These are phyloP conservation scores for Drosophila siamana DNA, from an alignment of 2,888 invertebrate species.

Conservation along the genomic window DNA sequence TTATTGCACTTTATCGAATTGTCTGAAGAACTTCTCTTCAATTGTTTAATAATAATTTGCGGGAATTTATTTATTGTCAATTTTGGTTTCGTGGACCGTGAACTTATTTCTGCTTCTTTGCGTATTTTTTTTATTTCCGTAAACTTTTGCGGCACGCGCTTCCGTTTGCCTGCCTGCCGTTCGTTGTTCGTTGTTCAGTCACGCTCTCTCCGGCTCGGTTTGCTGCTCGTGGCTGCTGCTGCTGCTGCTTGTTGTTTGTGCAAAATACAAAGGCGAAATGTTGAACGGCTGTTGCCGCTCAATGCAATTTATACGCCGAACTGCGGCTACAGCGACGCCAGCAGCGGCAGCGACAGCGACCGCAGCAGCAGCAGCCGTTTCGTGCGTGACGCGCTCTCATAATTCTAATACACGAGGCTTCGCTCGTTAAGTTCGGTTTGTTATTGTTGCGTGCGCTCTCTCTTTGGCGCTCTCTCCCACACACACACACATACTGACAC, in stretches of 20 bases:
- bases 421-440: constrained; percentile 68
- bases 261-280: constrained; percentile 66
- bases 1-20: constrained; percentile 36
- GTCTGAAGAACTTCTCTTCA: constrained; percentile 16
- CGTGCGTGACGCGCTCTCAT: constrained; percentile 64
- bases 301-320: constrained; percentile 70
- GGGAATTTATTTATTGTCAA: constrained; percentile 39
- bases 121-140: constrained; percentile 69
- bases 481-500: constrained; percentile 4
- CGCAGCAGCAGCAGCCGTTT: constrained; percentile 30
- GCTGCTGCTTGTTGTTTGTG: constrained; percentile 56
- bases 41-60: constrained; percentile 47
- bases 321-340: constrained; percentile 31
- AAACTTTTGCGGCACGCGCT: constrained; percentile 79
- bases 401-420: constrained; percentile 55
- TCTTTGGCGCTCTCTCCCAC: constrained; percentile 15
- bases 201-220: constrained; percentile 41
- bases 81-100: constrained; percentile 30
- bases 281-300: constrained; percentile 53
- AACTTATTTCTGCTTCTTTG: constrained; percentile 40
- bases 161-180: constrained; percentile 53
- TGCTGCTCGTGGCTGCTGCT: constrained; percentile 29
- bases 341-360: constrained; percentile 6
- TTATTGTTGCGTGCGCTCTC: constrained; percentile 56
- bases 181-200: constrained; percentile 21